phyloP scores from a whole-genome alignment of 2,888 invertebrate species.

The Apoda limacodes region DNA sequence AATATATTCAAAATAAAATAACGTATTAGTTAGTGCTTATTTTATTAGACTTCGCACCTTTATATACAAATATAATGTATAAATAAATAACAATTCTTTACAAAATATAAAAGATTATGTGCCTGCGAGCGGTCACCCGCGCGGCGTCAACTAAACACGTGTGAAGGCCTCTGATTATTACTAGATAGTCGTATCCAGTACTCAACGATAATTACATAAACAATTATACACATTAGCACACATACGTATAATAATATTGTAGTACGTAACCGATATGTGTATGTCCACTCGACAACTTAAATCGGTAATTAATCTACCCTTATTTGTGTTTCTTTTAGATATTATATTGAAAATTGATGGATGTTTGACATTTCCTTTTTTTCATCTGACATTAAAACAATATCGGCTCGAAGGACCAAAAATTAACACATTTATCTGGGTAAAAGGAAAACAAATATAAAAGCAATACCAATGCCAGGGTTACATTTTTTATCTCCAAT shows the following conservation, averaged over 20 bases:
- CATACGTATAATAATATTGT: too few relatives aligned
- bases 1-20: slow-evolving; percentile 39
- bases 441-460: too few relatives aligned
- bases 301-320: too few relatives aligned
- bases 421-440: too few relatives aligned
- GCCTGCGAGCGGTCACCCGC: slow-evolving; percentile 16
- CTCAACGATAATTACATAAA: slow-evolving; percentile 13
- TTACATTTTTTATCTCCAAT: too few relatives aligned
- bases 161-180: slow-evolving; percentile 44
- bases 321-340: too few relatives aligned
- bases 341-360: too few relatives aligned
- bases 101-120: slow-evolving; percentile 56
- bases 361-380: too few relatives aligned
- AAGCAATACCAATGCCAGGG: too few relatives aligned
- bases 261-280: too few relatives aligned
- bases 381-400: too few relatives aligned
- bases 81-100: slow-evolving; percentile 66
- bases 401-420: too few relatives aligned
- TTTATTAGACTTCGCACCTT: slow-evolving; percentile 63
- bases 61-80: slow-evolving; percentile 67
- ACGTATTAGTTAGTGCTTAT: slow-evolving; percentile 44
- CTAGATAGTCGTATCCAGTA: slow-evolving; percentile 16
- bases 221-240: slow-evolving; percentile 10
- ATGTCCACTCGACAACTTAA: slow-evolving; percentile 2
- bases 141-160: slow-evolving; percentile 35